These are phyloP conservation scores for Panthera tigris DNA, from an alignment of 2,113 vertebrate genomes.

Conservation along the genomic window DNA sequence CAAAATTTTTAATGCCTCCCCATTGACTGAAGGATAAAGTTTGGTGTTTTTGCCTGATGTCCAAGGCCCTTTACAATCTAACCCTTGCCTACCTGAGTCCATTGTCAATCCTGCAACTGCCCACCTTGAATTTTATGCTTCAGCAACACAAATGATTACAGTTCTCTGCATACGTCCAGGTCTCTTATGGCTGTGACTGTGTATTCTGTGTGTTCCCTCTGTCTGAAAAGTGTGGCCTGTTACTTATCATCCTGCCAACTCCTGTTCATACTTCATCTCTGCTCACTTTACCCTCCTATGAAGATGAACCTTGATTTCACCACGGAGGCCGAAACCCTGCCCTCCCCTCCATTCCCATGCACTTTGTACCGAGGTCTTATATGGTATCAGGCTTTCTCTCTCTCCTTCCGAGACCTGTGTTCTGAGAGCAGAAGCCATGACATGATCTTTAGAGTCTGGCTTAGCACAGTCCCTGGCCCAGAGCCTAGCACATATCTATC, in stretches of 20 bases:
- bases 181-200: rapidly evolving
- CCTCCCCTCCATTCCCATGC: neutral
- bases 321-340: rapidly evolving
- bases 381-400: neutral
- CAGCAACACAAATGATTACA: neutral
- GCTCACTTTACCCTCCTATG: neutral
- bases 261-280: neutral
- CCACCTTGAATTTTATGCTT: neutral
- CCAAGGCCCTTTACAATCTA: rapidly evolving
- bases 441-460: neutral
- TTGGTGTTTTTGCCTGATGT: neutral
- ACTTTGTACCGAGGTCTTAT: neutral
- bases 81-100: neutral
- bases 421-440: neutral
- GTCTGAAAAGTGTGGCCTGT: rapidly evolving
- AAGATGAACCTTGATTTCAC: neutral
- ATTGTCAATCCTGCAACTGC: neutral
- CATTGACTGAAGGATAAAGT: neutral
- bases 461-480: neutral
- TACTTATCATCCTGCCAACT: neutral
- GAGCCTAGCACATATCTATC: neutral
- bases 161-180: rapidly evolving
- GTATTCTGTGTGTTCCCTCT: rapidly evolving
- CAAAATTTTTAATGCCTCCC: neutral
- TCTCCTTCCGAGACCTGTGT: neutral